These are phyloP conservation scores for Aspidapion aeneum DNA, from an alignment of 2,888 invertebrate genomes.

Conservation along the genomic window DNA sequence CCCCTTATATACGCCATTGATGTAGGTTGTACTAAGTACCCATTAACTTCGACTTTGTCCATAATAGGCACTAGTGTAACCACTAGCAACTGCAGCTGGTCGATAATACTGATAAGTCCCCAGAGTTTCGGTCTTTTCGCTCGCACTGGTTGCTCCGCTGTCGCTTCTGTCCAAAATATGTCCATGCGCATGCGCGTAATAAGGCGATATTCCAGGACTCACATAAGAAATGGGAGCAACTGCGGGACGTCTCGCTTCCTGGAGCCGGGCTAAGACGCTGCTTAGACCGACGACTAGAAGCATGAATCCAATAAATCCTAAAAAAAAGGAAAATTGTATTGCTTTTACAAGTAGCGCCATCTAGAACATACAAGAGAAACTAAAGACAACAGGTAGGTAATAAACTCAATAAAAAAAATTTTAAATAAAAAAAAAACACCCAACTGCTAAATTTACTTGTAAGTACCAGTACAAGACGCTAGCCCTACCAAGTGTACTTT, in stretches of 20 bases:
- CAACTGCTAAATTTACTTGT: no score
- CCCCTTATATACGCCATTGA: no score
- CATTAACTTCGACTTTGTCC: background rate
- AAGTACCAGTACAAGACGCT: no score
- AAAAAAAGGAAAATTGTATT: conserved; percentile 2
- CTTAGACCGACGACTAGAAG: conserved; percentile 47
- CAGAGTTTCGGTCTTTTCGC: background rate
- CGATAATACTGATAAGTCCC: conserved; percentile 14
- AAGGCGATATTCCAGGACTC: conserved; percentile 9
- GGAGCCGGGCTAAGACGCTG: conserved; percentile 43
- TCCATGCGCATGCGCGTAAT: conserved; percentile 10
- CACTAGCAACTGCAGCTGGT: background rate
- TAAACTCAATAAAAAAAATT: no score
- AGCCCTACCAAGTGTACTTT: no score
- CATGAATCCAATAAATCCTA: conserved; percentile 60
- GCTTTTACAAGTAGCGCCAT: background rate
- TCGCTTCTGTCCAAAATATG: conserved; percentile 20
- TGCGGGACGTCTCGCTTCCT: conserved; percentile 36
- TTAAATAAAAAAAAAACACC: no score
- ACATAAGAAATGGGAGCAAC: conserved; percentile 8
- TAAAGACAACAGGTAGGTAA: no score
- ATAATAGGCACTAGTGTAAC: background rate
- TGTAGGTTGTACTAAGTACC: no score
- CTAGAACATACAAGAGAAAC: no score
- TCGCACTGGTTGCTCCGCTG: background rate